Evolutionary conservation across 2,797 vertebrate genomes (phyloP), one percentile per base, ranked within the genome.

Genomic region (Molossus molossus): DNA sequence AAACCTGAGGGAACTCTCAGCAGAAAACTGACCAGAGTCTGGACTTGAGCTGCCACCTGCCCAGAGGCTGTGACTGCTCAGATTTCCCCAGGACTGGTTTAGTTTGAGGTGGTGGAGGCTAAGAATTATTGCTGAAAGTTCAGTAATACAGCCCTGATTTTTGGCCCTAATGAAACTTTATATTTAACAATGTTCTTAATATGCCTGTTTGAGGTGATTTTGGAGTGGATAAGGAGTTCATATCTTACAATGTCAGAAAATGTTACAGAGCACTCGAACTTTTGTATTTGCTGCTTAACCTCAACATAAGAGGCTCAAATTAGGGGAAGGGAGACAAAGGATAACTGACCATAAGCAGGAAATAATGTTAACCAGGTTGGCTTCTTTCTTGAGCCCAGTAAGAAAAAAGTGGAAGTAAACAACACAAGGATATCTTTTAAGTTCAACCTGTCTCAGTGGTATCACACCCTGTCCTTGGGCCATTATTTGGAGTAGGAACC

Each of bases 261-360:
- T 0, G 1, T 76, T 72, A 40, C 11, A 45, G 57, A 86, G n/a
- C 57, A 62, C 75, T 94, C 58, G 62, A 29, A 70, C 7, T 53
- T 92, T 64, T 86, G 9, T 79, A 75, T 93, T 77, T 96, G 96
- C 91, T 97, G 67, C 87, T 90, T 89, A 55, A 77, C 80, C 60
- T 96, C 83, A 83, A 69, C 33, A 12, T 48, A 64, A 86, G 37
- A 94, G 91, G 72, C 76, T 95, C 87, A 90, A 17, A 91, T 45
- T 25, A 77, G 45, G n/a, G 23, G 58, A 18, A 91, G 17, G 67
- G 57, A 93, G 53, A 86, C 70, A 33, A 64, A 33, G 11, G 64
- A 14, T 64, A 33, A 94, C 45, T 76, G 91, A 60, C 67, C 48
- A 55, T 23, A 79, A 58, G 72, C 88, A 93, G 60, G 94, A 90